Evolutionary conservation across 2,888 invertebrate species (phyloP).

Genomic region (Microctonus aethiopoides): DNA sequence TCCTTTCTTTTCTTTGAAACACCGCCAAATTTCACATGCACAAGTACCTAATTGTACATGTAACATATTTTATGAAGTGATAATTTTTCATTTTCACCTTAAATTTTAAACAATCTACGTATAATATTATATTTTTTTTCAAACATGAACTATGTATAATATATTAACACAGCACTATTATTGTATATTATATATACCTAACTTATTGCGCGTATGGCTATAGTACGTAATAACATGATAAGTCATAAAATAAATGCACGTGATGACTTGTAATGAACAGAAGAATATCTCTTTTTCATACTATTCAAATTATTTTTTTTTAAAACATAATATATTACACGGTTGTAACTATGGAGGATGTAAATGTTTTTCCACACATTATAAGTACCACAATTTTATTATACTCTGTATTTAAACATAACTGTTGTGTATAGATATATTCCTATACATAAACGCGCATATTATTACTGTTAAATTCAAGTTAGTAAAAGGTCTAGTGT

Average conservation of each 20-base stretch:
- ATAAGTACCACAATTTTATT: not conserved
- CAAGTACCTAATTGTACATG: too few relatives aligned
- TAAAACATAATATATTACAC: not conserved
- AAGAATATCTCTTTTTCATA: not conserved
- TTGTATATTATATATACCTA: not conserved
- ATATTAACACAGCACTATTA: not conserved
- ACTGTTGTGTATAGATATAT: not conserved
- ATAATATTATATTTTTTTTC: not conserved
- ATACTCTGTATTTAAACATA: not conserved
- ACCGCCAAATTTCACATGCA: too few relatives aligned
- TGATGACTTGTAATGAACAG: not conserved
- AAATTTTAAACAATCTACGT: not conserved
- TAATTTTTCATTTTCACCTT: not conserved
- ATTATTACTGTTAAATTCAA: not conserved
- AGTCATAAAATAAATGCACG: not conserved
- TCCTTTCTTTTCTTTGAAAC: too few relatives aligned
- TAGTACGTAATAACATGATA: not conserved
- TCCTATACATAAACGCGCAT: not conserved
- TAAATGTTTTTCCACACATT: not conserved
- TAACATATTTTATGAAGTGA: too few relatives aligned
- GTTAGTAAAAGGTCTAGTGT: too few relatives aligned
- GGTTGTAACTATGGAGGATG: not conserved
- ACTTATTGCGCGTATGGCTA: not conserved
- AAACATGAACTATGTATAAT: not conserved
- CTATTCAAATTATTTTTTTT: not conserved